Evolutionary conservation across 2,113 vertebrate species (phyloP).

Genomic region (Pollimyrus isidori): DNA sequence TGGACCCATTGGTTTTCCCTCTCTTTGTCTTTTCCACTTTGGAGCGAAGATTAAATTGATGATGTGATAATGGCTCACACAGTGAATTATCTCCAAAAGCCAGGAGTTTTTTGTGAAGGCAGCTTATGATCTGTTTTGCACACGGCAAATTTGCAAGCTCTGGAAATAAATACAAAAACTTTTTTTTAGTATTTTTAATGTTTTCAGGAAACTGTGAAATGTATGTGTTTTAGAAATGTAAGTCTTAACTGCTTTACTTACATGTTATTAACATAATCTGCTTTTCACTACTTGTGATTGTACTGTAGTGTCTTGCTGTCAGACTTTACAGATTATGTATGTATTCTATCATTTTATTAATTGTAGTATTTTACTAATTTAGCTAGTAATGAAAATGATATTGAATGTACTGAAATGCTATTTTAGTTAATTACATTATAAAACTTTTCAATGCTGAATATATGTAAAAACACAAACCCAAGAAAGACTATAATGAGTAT

Average conservation of each 20-base stretch:
- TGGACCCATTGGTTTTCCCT: conserved; percentile 10
- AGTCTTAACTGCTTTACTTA: neutral
- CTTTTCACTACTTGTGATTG: neutral
- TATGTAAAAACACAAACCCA: neutral
- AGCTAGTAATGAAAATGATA: neutral
- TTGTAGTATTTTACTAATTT: neutral
- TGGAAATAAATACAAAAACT: neutral
- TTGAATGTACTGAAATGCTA: neutral
- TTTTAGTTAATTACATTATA: neutral
- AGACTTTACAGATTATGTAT: neutral
- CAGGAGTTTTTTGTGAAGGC: neutral
- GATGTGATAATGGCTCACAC: neutral
- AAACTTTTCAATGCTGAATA: neutral
- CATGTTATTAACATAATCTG: neutral
- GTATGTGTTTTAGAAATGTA: neutral
- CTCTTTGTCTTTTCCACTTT: neutral
- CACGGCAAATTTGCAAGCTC: neutral
- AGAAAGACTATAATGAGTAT: neutral
- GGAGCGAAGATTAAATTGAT: neutral
- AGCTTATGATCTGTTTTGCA: neutral
- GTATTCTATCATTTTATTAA: neutral
- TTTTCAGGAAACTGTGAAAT: neutral
- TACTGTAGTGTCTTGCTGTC: neutral
- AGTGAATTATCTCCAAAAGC: neutral
- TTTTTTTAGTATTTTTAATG: neutral